Evolutionary conservation across 2,797 vertebrate species (phyloP).

Genomic region (Anguilla marmorata): DNA sequence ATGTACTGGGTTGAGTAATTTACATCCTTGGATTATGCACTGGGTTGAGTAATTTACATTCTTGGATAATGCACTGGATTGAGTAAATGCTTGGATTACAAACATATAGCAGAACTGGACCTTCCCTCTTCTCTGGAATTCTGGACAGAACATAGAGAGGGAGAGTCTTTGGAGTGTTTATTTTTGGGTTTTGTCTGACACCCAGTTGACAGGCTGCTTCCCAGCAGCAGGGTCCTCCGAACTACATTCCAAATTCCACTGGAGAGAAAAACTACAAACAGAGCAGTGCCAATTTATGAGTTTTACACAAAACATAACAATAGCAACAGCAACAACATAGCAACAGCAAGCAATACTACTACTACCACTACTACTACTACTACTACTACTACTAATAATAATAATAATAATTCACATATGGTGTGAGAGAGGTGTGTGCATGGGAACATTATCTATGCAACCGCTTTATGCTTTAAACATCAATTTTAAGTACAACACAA

Average conservation of each 20-base stretch:
- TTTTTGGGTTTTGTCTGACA: background rate
- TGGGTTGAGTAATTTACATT: background rate
- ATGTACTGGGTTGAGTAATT: no score
- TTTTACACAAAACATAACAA: background rate
- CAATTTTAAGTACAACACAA: no score
- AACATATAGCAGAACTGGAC: background rate
- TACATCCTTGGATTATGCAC: no score
- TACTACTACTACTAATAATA: background rate
- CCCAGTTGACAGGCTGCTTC: background rate
- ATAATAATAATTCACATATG: background rate
- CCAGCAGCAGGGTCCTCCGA: background rate
- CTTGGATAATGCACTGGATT: background rate
- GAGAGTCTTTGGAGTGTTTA: background rate
- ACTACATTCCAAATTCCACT: background rate
- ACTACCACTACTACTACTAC: no score
- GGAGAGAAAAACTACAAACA: background rate
- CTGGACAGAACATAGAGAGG: background rate
- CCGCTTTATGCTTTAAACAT: no score
- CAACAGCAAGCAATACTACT: background rate
- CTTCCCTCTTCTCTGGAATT: background rate
- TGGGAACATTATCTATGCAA: no score
- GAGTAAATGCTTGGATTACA: background rate
- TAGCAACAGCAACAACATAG: background rate
- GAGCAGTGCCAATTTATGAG: background rate
- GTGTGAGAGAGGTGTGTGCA: background rate